These are phyloP conservation scores for Lytechinus variegatus DNA, from an alignment of 35 echinoderm and acorn worm genomes.

Conservation along the genomic window DNA sequence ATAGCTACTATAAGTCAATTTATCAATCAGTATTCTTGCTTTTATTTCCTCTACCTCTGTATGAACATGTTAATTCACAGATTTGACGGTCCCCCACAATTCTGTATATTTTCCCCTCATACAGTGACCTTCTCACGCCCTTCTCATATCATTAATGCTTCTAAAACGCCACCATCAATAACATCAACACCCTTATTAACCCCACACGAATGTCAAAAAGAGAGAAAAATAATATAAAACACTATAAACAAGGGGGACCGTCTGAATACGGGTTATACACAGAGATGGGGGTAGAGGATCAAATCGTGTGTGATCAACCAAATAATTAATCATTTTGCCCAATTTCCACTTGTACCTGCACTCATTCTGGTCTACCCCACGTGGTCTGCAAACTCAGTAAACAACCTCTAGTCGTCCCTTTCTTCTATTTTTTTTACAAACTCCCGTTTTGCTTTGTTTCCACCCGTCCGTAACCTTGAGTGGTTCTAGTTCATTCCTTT, in stretches of 20 bases:
- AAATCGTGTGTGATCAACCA: constrained; percentile 24
- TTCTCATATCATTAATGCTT: neutral
- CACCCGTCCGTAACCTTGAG: neutral
- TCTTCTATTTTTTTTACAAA: neutral
- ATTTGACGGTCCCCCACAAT: too few species aligned
- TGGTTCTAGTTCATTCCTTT: neutral
- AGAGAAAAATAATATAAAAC: neutral
- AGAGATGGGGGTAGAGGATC: neutral
- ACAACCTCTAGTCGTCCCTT: constrained; percentile 15
- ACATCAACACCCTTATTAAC: neutral
- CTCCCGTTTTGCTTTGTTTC: neutral
- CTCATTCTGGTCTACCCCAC: constrained; percentile 11
- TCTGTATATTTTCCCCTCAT: neutral
- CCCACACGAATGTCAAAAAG: constrained; percentile 26
- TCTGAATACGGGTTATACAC: neutral
- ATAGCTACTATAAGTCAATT: too few species aligned
- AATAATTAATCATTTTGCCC: constrained; percentile 38
- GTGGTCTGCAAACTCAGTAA: neutral
- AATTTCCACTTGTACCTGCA: constrained; percentile 31
- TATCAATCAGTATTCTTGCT: too few species aligned
- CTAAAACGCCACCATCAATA: constrained; percentile 1
- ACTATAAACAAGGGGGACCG: neutral
- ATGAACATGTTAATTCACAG: too few species aligned
- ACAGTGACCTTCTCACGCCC: constrained; percentile 36
- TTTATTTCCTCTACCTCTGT: too few species aligned